phyloP scores from a whole-genome alignment of 2,797 vertebrate genomes.

The Microhierax caerulescens region DNA sequence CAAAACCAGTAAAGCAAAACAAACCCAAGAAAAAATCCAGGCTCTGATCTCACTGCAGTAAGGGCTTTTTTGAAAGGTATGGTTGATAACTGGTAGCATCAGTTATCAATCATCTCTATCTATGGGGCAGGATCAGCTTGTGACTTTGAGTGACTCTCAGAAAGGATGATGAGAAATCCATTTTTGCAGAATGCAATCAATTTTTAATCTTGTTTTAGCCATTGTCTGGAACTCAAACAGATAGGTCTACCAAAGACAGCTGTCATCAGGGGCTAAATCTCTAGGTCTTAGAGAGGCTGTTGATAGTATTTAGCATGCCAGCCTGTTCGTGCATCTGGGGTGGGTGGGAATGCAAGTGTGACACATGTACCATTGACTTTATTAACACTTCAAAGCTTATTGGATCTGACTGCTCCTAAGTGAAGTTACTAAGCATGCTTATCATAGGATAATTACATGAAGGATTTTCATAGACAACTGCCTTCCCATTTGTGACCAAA shows the following conservation, averaged over 20 bases:
- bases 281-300: neutral
- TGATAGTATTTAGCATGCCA: neutral
- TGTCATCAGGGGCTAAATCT: neutral
- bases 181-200: neutral
- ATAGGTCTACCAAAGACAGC: neutral
- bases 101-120: neutral
- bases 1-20: neutral
- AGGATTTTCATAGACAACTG: neutral
- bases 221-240: neutral
- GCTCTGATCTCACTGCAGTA: neutral
- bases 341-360: neutral
- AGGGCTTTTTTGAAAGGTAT: neutral
- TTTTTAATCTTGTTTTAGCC: neutral
- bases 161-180: neutral
- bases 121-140: neutral
- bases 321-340: neutral
- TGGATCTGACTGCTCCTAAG: neutral
- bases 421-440: neutral
- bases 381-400: neutral
- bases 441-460: neutral
- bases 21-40: neutral
- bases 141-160: neutral
- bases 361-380: rapidly evolving
- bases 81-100: neutral
- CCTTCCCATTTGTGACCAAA: neutral